Evolutionary conservation across 2,888 invertebrate genomes (phyloP), one percentile per base, ranked within the genome.

Genomic region (Drosophila stalkeri): DNA sequence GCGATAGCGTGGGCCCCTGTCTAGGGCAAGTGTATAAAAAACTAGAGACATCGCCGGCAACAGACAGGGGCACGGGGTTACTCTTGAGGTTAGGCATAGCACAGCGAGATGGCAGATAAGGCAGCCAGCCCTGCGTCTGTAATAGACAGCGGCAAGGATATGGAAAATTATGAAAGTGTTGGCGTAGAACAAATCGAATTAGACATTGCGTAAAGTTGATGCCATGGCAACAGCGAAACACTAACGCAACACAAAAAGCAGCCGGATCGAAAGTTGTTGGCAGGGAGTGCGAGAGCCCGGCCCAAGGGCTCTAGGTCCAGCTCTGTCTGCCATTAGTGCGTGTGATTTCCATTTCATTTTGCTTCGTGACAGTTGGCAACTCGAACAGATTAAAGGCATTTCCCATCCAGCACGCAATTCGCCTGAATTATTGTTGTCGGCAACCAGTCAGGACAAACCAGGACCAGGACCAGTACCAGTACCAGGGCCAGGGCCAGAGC

Each of bases 151-250:
- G 65, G 47, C 77, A 72, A 80, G 82, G 80, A 82, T 79, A 82
- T 82, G 72, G 82, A 85, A 85, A 91, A 91, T 91, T 90, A 92
- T 89, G 88, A 91, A 92, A 92, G 92, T 92, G 92, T 92, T 92
- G 92, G 91, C 87, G 91, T 90, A 92, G 92, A 92, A 92, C 91
- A 85, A 92, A 92, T 92, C 89, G 91, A 92, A 92, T 92, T 92
- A 91, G 92, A 92, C 85, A 86, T 77, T 82, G 90, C 85, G 82
- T 74, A 75, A 87, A 86, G 72, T 67, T 72, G 72, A 79, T 66
- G 82, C 70, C 75, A 81, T 72, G 66, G 68, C 61, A 55, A 69
- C 64, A 62, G 5, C 49, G 16, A 69, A 57, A 63, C 64, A 64
- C 18, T 37, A 63, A 46, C 12, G 43, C 56, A 76, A 60, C 33